Percentiles rank a stretch among this genome's conserved stretches.
phyloP scores from a whole-genome alignment of 2,113 vertebrate species.

The Lates calcarifer region DNA sequence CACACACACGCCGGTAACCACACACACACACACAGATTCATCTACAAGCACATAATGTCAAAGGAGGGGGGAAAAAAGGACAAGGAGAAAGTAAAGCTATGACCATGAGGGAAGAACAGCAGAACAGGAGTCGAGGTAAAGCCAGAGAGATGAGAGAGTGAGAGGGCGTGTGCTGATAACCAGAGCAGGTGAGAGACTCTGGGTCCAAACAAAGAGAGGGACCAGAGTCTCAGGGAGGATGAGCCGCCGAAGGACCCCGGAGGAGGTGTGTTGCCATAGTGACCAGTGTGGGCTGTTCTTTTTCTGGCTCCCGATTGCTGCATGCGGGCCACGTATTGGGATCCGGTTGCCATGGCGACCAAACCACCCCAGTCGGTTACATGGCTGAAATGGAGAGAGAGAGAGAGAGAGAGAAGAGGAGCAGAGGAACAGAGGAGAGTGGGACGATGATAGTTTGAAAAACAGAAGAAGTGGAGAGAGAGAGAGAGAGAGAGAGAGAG shows the following conservation, averaged over 20 bases:
- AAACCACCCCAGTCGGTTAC: constrained; percentile 61
- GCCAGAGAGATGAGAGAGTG: neutral
- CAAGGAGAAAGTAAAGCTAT: neutral
- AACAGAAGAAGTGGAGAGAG: neutral
- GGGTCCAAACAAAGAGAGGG: constrained; percentile 33
- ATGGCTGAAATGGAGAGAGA: constrained; percentile 39
- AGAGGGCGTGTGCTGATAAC: neutral
- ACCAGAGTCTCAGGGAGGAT: constrained; percentile 50
- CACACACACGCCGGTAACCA: constrained; percentile 82
- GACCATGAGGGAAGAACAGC: too few relatives aligned
- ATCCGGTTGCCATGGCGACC: constrained; percentile 72
- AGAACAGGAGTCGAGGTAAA: neutral
- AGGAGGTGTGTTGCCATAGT: constrained; percentile 78
- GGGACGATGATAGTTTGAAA: constrained; percentile 28
- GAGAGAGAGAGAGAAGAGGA: constrained; percentile 1
- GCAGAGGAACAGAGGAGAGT: constrained; percentile 38
- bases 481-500: too few relatives aligned
- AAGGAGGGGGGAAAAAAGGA: neutral
- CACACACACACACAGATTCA: neutral
- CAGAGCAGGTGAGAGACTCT: neutral
- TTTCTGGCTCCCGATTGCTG: constrained; percentile 75
- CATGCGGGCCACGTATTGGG: constrained; percentile 68
- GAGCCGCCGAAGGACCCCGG: constrained; percentile 57
- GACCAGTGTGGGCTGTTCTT: constrained; percentile 82
- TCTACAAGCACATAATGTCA: neutral